These are phyloP conservation scores for Lateolabrax maculatus DNA, from an alignment of 2,797 vertebrate genomes.

Conservation along the genomic window DNA sequence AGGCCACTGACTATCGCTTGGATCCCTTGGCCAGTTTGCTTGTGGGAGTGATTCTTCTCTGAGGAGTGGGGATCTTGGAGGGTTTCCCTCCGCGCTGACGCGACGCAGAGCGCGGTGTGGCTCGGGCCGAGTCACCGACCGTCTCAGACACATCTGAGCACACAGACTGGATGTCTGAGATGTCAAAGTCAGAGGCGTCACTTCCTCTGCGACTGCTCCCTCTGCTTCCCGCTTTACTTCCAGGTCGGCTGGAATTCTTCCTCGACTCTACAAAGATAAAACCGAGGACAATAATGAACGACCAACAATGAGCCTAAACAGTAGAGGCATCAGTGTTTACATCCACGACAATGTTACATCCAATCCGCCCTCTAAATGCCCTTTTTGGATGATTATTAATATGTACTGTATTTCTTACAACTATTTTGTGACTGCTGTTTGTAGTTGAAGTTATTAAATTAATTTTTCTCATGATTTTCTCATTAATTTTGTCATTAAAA, in stretches of 20 bases:
- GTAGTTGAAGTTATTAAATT: not conserved
- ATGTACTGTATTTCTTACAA: not conserved
- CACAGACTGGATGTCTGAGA: conserved; percentile 98
- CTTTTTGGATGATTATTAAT: not conserved
- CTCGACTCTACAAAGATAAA: conserved; percentile 83
- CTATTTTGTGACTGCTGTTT: not conserved
- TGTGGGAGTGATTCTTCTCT: conserved; percentile 89
- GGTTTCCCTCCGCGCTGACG: conserved; percentile 91
- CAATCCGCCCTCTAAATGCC: not conserved
- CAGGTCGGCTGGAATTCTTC: conserved; percentile 91
- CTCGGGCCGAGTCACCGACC: conserved; percentile 86
- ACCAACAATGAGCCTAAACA: not conserved
- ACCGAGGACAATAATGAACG: not conserved
- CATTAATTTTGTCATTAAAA: too few species aligned
- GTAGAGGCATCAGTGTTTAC: not conserved
- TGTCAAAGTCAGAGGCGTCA: conserved; percentile 98
- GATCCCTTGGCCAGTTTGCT: conserved; percentile 93
- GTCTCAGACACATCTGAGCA: conserved; percentile 94
- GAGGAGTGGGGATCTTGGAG: conserved; percentile 98
- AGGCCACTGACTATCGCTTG: conserved; percentile 93
- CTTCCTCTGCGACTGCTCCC: conserved; percentile 97
- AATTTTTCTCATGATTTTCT: too few species aligned
- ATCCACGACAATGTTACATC: not conserved
- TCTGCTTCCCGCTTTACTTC: conserved; percentile 97
- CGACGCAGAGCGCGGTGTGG: conserved; percentile 88